A percentile compares a stretch with the other conserved stretches of the same genome.
These are phyloP conservation scores for Neelides sp. DNA, from an alignment of 1,140 invertebrate species.

Conservation along the genomic window DNA sequence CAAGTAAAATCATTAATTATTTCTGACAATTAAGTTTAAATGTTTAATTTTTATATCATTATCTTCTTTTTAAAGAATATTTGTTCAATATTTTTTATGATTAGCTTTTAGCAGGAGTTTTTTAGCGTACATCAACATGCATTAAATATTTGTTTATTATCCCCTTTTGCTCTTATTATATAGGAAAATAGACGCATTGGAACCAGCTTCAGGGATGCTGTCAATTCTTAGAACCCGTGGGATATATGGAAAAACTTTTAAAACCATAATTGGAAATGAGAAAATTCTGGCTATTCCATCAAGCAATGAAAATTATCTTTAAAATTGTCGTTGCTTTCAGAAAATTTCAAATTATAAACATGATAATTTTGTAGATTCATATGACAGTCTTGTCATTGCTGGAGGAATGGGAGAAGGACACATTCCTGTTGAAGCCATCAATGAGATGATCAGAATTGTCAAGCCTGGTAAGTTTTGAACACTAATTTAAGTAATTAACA, in stretches of 20 bases:
- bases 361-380: constrained; percentile 32
- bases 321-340: background rate
- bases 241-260: constrained; percentile 32
- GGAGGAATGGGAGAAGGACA: constrained; percentile 42
- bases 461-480: constrained; percentile 35
- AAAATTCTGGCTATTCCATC: constrained; percentile 13
- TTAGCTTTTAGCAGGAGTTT: too few relatives aligned
- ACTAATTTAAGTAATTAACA: background rate
- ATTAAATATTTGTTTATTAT: too few relatives aligned
- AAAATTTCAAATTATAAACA: background rate
- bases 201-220: constrained; percentile 35
- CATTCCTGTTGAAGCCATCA: constrained; percentile 36
- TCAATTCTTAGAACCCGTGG: constrained; percentile 32
- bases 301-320: constrained; percentile 11
- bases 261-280: constrained; percentile 30
- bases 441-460: constrained; percentile 37
- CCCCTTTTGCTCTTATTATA: too few relatives aligned
- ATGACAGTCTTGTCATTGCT: constrained; percentile 35
- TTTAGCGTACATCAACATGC: background rate
- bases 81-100: too few relatives aligned
- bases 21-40: background rate
- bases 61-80: too few relatives aligned
- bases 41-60: too few relatives aligned
- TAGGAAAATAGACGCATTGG: constrained; percentile 23
- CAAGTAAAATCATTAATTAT: constrained; percentile 16